Base-by-base conservation (phyloP, 2,797 vertebrate genomes). In the Dromococcyx pavoninus region DNA sequence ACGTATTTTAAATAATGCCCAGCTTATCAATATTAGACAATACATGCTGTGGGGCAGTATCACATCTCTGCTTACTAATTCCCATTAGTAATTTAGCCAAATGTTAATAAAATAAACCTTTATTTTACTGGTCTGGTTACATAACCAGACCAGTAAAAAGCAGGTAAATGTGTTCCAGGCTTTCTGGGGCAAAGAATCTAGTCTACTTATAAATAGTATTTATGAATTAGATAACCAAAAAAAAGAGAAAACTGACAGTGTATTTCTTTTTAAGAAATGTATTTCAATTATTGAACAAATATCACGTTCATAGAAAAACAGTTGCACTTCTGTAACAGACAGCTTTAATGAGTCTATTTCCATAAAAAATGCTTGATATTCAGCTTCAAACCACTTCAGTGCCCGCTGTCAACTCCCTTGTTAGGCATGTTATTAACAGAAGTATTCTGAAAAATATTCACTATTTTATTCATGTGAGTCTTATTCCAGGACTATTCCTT, bases 341-440 rank as follows among this genome's bases (percentile, higher is more conserved):
- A 95, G 82, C 33, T 89, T 86, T 93, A 94, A 89, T 81, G 35
- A 91, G 71, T 53, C 64, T 78, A 86, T 93, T 95, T 95, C 79
- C 82, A 93, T 89, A 79, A 94, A 94, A 94, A 95, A 94, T 41
- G n/a, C 41, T 78, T 90, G 66, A 70, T 90, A 94, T 95, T 61
- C 82, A 91, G 48, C 73, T 92, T 91, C 73, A 94, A 93, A 86
- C 60, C 56, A 81, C 67, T 57, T 33, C 60, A 86, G n/a, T 89
- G 48, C 32, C 37, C 32, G 69, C 46, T 73, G 72, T 76, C 65
- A 86, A 48, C 27, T 89, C 89, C 76, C 88, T 86, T 94, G 79
- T 62, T 88, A 78, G 41, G 62, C 35, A 81, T 60, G 48, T 91
- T 72, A 93, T 94, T 94, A 91, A 86, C 94, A 87, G 5, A 87